These are phyloP conservation scores for Betta splendens DNA, from an alignment of 2,797 vertebrate species.

Conservation along the genomic window DNA sequence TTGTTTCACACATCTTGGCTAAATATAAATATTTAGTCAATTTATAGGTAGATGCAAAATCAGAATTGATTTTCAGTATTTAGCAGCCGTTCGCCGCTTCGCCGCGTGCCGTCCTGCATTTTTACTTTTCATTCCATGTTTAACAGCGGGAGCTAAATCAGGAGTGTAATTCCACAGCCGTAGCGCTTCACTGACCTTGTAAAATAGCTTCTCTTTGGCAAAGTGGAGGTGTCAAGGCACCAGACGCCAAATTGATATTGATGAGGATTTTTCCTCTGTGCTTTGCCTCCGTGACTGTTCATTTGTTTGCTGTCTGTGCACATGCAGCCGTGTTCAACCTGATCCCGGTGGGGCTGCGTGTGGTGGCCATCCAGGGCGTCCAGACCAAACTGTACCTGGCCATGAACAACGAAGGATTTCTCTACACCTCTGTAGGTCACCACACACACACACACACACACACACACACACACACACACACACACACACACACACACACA, in stretches of 20 bases:
- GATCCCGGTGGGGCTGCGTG: conserved; percentile 97
- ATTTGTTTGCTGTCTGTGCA: conserved; percentile 6
- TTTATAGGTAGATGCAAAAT: no score
- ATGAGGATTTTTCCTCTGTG: conserved; percentile 38
- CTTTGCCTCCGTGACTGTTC: conserved; percentile 20
- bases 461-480: no score
- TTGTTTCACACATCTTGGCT: no score
- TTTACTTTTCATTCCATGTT: conserved; percentile 12
- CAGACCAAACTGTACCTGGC: conserved; percentile 98
- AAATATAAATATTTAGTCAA: no score
- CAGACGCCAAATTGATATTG: conserved; percentile 35
- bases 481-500: no score
- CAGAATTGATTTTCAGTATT: conserved; percentile 24
- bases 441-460: conserved; percentile 13
- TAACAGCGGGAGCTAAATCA: conserved; percentile 5
- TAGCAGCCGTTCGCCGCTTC: conserved; percentile 14
- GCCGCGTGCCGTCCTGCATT: conserved; percentile 13
- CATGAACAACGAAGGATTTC: conserved; percentile 98
- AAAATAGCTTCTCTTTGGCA: conserved; percentile 39
- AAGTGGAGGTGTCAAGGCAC: conserved; percentile 47
- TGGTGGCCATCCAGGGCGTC: conserved; percentile 98
- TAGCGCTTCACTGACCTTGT: conserved; percentile 43
- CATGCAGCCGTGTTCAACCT: conserved; percentile 91
- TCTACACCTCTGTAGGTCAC: conserved; percentile 95
- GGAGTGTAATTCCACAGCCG: conserved; percentile 20